Evolutionary conservation across 2,113 vertebrate genomes (phyloP), one percentile per base, ranked within the genome.

Genomic region (Erinaceus europaeus): DNA sequence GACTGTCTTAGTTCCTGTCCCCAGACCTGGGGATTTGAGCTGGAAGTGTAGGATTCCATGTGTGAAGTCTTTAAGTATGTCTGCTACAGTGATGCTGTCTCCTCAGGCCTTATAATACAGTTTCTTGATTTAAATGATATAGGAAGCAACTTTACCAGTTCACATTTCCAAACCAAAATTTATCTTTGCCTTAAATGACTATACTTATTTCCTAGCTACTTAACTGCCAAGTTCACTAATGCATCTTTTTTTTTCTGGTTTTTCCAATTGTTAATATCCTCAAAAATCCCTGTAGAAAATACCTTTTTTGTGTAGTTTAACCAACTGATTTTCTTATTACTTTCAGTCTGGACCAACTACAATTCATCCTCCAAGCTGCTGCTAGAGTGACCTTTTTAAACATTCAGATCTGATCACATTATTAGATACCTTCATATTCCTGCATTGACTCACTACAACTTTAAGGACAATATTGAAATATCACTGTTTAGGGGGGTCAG

Each of bases 381-480:
- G 27, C 50, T 52, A 68, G 1, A 40, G 50, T 68, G 76, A 85
- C 36, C 34, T 69, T 72, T 80, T 62, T 67, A 77, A 89, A 77
- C 25, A 82, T 71, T 84, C 61, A 89, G 80, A 91, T 77, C 4
- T 77, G 44, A 72, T 20, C 21, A 36, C 55, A 57, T 52, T 72
- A 77, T 64, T 80, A 46, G 20, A n/a, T 29, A 78, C 46, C 76
- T 87, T 48, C n/a, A 77, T 91, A 91, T 80, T 80, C 36, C 18
- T 48, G 52, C 25, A 23, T 9, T 53, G 62, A 55, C n/a, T 80
- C 52, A 52, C 4, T 62, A 32, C 40, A 86, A 25, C 38, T 87
- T 89, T 90, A 71, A 57, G 42, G 61, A 68, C 25, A 88, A 85
- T 75, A 57, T 27, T 89, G 42, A 89, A 86, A 88, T 92, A 23